Evolutionary conservation across 2,113 vertebrate genomes (phyloP).

Genomic region (Fregata magnificens): DNA sequence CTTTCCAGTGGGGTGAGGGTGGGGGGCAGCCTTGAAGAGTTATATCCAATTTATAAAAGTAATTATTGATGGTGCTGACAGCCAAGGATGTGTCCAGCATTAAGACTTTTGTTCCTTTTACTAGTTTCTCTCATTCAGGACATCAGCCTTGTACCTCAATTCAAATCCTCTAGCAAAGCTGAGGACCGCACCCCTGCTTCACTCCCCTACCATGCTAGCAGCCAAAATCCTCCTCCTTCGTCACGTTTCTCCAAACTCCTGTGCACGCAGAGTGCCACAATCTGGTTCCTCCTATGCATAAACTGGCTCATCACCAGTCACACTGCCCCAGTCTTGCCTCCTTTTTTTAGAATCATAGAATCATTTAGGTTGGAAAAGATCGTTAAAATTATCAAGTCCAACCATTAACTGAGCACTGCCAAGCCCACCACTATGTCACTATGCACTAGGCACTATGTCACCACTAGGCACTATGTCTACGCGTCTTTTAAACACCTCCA

Average conservation of each 20-base stretch:
- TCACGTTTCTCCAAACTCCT: neutral
- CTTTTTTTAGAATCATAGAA: neutral
- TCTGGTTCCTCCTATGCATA: neutral
- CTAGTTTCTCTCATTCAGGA: neutral
- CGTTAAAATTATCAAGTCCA: no score
- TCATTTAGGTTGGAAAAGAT: no score
- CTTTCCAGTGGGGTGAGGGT: neutral
- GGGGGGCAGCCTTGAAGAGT: neutral
- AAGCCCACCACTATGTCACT: no score
- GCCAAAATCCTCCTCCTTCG: neutral
- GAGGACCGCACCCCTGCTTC: neutral
- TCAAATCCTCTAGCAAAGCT: neutral
- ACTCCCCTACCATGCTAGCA: neutral
- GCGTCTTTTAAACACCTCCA: no score
- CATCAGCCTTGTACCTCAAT: neutral
- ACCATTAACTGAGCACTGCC: no score
- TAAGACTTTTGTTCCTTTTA: neutral
- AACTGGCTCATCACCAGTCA: neutral
- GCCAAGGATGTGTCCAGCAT: neutral
- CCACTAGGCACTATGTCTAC: no score
- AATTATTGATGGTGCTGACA: neutral
- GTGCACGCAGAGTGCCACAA: neutral
- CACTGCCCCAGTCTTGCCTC: rapidly evolving
- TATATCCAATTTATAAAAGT: neutral
- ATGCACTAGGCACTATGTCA: no score